These are phyloP conservation scores for Camponotus pennsylvanicus DNA, from an alignment of 1,140 invertebrate species.

Conservation along the genomic window DNA sequence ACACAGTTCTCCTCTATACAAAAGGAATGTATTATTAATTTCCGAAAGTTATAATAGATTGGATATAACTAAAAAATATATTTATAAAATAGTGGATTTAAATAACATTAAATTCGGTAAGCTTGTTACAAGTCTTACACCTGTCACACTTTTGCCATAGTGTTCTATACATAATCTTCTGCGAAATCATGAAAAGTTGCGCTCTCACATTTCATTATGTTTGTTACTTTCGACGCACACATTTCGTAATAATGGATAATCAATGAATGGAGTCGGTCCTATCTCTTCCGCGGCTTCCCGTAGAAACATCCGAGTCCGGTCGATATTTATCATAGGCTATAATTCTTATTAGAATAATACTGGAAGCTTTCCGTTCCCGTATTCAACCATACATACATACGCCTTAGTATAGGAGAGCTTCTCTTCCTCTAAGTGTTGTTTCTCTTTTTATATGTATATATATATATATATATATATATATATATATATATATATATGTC, in stretches of 20 bases:
- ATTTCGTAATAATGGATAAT: slow-evolving; percentile 57
- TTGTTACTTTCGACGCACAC: slow-evolving; percentile 25
- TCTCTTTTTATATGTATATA: not conserved
- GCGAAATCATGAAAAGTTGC: slow-evolving; percentile 25
- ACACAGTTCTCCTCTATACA: not conserved
- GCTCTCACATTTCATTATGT: not conserved
- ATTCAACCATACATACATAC: slow-evolving; percentile 24
- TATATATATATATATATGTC: not conserved
- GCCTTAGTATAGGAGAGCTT: slow-evolving; percentile 47
- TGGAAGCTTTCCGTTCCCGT: slow-evolving; percentile 24
- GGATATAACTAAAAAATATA: not conserved
- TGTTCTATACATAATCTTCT: not conserved
- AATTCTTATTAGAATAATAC: slow-evolving; percentile 65
- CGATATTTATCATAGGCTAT: slow-evolving; percentile 50
- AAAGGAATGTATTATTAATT: slow-evolving; percentile 4
- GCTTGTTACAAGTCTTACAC: not conserved
- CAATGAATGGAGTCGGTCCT: slow-evolving; percentile 37
- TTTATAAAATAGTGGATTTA: not conserved
- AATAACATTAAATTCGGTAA: not conserved
- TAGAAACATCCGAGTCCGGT: slow-evolving; percentile 18
- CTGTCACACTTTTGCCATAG: no score
- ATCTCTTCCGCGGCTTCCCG: slow-evolving; percentile 45
- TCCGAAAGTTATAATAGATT: not conserved
- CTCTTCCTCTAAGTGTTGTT: not conserved
- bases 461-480: no score